Evolutionary conservation across 2,797 vertebrate species (phyloP), one percentile per base, ranked within the genome.

Genomic region (Sebastes paucispinis): DNA sequence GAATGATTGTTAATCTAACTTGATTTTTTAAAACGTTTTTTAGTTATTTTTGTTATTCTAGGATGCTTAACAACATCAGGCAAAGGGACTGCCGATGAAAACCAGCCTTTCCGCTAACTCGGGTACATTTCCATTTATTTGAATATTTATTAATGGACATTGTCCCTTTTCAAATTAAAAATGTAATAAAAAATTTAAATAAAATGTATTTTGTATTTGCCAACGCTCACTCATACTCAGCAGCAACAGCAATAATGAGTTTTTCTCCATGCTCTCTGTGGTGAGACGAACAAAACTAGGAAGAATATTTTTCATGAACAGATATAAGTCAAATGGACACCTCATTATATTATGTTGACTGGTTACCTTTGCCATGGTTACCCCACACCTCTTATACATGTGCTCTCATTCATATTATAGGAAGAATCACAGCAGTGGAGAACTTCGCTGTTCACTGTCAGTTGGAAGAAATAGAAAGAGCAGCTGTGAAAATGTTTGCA

Each of bases 401-500:
- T 75, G 8, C 29, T 79, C 71, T 73, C n/a, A 20, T 81, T 74
- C 13, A 22, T 64, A 59, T 47, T 31, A 60, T 5, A 57, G 6
- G 4, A 24, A 13, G 16, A 70, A 73, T 77, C 27, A 12, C 22
- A 25, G 75, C 7, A 3, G 34, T 10, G 2, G 29, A 80, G 24
- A 74, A 74, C 20, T 63, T 57, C 31, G 32, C 47, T 57, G 58
- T 79, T 87, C 70, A 5, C 27, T 65, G 22, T 73, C 62, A 34
- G 73, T 70, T 73, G 72, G 80, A 73, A 79, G 69, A 78, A 88
- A 80, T 64, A 50, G 81, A 82, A 80, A 69, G 83, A 92, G 93
- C 93, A 94, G 91, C 92, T 95, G 93, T 80, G 88, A 88, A 87
- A 91, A 92, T 93, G 92, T 95, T 94, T 95, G 89, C 80, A 83